Percentiles rank a stretch among this genome's conserved stretches.
These are phyloP conservation scores for Apoda limacodes DNA, from an alignment of 2,888 invertebrate species.

Conservation along the genomic window DNA sequence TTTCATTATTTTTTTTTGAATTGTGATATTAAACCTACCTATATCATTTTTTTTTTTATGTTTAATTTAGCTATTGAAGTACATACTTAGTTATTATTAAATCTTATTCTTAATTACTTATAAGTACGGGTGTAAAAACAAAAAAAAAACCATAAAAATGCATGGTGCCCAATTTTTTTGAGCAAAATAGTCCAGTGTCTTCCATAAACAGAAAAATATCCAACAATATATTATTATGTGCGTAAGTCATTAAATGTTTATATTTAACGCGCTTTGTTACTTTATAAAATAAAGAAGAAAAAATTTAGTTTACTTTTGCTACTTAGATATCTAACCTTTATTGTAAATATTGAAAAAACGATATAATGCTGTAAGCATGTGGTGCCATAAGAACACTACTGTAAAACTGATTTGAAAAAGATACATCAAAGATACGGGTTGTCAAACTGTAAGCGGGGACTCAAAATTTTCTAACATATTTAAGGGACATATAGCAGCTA, in stretches of 20 bases:
- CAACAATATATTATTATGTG: too few species aligned
- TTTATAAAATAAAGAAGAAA: too few species aligned
- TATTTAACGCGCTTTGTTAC: too few species aligned
- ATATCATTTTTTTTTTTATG: slow-evolving; percentile 11
- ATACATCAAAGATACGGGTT: slow-evolving; percentile 18
- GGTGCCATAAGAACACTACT: slow-evolving; percentile 64
- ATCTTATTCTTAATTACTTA: slow-evolving; percentile 25
- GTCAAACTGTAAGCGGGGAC: too few species aligned
- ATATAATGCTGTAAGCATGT: slow-evolving; percentile 61
- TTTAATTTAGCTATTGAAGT: background rate
- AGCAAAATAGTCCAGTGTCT: slow-evolving; percentile 27
- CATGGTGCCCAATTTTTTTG: too few species aligned
- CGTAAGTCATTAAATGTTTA: too few species aligned
- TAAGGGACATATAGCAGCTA: too few species aligned
- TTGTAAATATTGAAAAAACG: slow-evolving; percentile 40
- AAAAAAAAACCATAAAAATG: too few species aligned
- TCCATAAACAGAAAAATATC: slow-evolving; percentile 23
- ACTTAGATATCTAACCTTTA: slow-evolving; percentile 28
- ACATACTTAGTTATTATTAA: too few species aligned
- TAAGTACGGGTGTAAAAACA: slow-evolving; percentile 53
- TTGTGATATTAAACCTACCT: slow-evolving; percentile 63
- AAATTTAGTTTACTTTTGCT: too few species aligned
- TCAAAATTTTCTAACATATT: too few species aligned
- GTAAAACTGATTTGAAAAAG: slow-evolving; percentile 43
- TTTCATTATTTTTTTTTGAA: slow-evolving; percentile 42